Base-by-base conservation (phyloP, 2,797 vertebrate species). In the Typhlichthys eigenmanni region DNA sequence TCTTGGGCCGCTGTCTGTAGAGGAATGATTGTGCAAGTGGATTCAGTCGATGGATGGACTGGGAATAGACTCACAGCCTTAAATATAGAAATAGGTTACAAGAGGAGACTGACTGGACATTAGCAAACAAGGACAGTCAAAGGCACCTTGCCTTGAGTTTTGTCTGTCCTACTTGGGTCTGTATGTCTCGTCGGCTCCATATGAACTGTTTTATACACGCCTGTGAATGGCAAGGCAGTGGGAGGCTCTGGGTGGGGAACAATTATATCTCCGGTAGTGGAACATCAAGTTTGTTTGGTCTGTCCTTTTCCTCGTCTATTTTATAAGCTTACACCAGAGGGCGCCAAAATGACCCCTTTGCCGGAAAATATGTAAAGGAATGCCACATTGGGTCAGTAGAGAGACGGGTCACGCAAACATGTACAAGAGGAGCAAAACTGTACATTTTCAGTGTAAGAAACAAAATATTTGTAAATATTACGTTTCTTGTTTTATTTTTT, bases 381-480 rank as follows among this genome's bases (percentile, higher is more conserved):
- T 69, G 65, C 63, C 58, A 79, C 69, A 74, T 51, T 58, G 68
- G 55, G 52, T 47, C 62, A 66, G 68, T 68, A 81, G 64, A 84
- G 68, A 84, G 68, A 80, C 34, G 52, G 16, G 78, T 81, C 64
- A 62, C 68, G 83, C 75, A 78, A 55, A 72, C 68, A 76, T 74
- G 65, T 71, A 81, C 74, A 78, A 70, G 70, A 83, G 77, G 75
- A 83, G 86, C 74, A 79, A 81, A 91, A 90, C 85, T 92, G 93
- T 93, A 92, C 87, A 93, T 93, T 93, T 93, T 90, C 90, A 87
- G 80, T 92, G 89, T 92, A 90, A 89, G 84, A 88, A 88, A 75
- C 85, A 88, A 90, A 91, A 88, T 89, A 87, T 88, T 91, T 88
- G 89, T 93, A 93, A 93, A 93, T 93, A 93, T 91, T 90, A 85